Base-by-base conservation (phyloP, 1,140 invertebrate genomes). In the Neuroterus valhalla region DNA sequence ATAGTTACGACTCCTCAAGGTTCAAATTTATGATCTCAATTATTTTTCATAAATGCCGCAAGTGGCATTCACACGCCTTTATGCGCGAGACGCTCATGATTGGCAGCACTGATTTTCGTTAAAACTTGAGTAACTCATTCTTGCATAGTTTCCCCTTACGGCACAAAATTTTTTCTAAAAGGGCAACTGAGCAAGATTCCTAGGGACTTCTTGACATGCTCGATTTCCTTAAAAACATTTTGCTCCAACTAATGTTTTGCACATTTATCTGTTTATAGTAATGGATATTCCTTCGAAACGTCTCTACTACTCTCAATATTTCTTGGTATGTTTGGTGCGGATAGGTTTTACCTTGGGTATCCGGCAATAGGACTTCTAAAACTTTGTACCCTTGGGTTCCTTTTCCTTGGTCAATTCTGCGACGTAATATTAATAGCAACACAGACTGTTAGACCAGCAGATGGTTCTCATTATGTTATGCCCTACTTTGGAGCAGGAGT, bases 321-420 rank as follows among this genome's bases (percentile, higher is more conserved):
- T 85, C 90, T 97, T 55, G 98, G 98, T 31, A 98, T 98, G 96
- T 98, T 99, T 91, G 98, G 98, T n/a, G 92, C 96, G 15, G 98
- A 99, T 88, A 91, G 98, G 77, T 99, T 99, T 89, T 99, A 99
- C 86, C 91, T 99, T 3, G 98, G 98, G 17, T 99, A 99, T 89
- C 96, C 97, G 66, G 98, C 97, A 21, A 93, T 99, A 76, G 98
- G 98, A 1, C 89, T 99, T 62, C 92, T 98, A 8, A 99, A 99
- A 89, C 93, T 99, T 78, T 97, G 97, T 85, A 99, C 98, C 0
- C 90, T 99, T 31, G 98, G 98, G 6, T 99, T 98, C 85, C 94
- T 99, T 92, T 98, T 99, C 85, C 90, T 99, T n/a, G 97, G 96
- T 10, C 98, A 99, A 88, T 91, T 99, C 38, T 91, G 98, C 72